Evolutionary conservation across 2,888 invertebrate species (phyloP).

Genomic region (Meiosimyza decipiens): DNA sequence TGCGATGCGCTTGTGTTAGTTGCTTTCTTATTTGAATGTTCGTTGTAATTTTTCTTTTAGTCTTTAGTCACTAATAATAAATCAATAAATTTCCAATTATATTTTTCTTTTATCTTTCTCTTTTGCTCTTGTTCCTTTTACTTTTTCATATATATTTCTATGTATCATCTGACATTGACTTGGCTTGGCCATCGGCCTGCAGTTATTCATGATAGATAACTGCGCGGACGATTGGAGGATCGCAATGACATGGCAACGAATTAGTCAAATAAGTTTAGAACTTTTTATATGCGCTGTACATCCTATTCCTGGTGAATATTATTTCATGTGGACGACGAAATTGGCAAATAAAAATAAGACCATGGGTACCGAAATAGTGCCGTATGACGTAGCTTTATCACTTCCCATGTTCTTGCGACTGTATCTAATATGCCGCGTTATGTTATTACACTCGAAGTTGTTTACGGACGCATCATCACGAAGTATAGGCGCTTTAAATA

Average conservation of each 20-base stretch:
- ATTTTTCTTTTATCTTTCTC: constrained; percentile 48
- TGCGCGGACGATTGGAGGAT: constrained; percentile 99
- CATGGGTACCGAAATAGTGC: constrained; percentile 79
- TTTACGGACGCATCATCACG: constrained; percentile 99
- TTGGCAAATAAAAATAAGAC: constrained; percentile 87
- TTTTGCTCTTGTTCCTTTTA: constrained; percentile 36
- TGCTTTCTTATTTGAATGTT: constrained; percentile 49
- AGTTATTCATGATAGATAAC: constrained; percentile 99
- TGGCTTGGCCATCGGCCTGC: constrained; percentile 61
- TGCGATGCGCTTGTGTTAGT: constrained; percentile 2
- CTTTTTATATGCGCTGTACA: constrained; percentile 96
- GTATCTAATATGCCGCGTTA: constrained; percentile 98
- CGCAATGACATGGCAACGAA: constrained; percentile 98
- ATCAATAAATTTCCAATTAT: constrained; percentile 58
- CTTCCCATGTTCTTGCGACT: constrained; percentile 99
- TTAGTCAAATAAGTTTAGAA: constrained; percentile 91
- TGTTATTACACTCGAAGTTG: constrained; percentile 98
- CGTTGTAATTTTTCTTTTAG: constrained; percentile 44
- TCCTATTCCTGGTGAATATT: constrained; percentile 96
- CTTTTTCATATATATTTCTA: background rate
- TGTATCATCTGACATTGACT: background rate
- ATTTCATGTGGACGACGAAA: constrained; percentile 96
- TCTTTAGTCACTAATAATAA: constrained; percentile 56
- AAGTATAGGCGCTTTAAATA: constrained; percentile 96
- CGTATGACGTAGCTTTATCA: constrained; percentile 96